Conservation (phyloP, 2,888 invertebrate species). For the Drosophila prostipennis region DNA sequence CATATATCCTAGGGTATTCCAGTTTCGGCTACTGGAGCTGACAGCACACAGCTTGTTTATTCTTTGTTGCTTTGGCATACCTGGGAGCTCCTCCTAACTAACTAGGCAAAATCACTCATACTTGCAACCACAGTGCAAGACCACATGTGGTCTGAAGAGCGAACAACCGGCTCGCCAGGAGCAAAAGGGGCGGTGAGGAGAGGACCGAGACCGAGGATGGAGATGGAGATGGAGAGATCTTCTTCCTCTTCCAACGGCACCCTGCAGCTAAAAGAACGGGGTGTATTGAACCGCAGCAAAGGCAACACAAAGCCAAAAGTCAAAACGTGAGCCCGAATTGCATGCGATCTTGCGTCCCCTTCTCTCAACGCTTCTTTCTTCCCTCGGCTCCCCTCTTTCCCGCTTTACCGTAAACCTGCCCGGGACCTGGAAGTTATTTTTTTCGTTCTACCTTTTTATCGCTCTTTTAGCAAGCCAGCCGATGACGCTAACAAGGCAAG, state of each 20-base stretch:
- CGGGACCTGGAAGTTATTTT: slow-evolving; percentile 29
- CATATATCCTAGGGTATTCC: slow-evolving; percentile 5
- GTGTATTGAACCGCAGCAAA: slow-evolving; percentile 70
- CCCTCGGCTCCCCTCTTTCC: not conserved
- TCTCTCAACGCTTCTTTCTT: not conserved
- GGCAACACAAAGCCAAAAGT: slow-evolving; percentile 70
- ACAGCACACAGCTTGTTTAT: slow-evolving; percentile 5
- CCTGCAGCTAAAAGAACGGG: slow-evolving; percentile 73
- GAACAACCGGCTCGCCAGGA: slow-evolving; percentile 42
- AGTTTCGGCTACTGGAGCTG: slow-evolving; percentile 2
- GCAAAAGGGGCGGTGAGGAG: not conserved
- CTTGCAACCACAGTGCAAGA: slow-evolving; percentile 30
- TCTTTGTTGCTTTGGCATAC: slow-evolving; percentile 29
- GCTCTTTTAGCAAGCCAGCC: slow-evolving; percentile 73
- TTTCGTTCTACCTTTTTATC: slow-evolving; percentile 59
- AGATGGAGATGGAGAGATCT: slow-evolving; percentile 36
- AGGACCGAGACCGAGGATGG: slow-evolving; percentile 16
- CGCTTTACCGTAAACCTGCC: slow-evolving; percentile 42
- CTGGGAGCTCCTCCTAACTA: slow-evolving; percentile 52
- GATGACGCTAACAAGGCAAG: slow-evolving; percentile 70
- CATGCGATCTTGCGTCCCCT: slow-evolving; percentile 35
- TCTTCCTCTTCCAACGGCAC: slow-evolving; percentile 58
- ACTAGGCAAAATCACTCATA: slow-evolving; percentile 80
- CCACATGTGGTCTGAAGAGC: slow-evolving; percentile 70
- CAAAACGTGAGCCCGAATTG: slow-evolving; percentile 76